These are phyloP conservation scores for Spinus olivaceus DNA, from an alignment of 2,797 vertebrate species.

Conservation along the genomic window DNA sequence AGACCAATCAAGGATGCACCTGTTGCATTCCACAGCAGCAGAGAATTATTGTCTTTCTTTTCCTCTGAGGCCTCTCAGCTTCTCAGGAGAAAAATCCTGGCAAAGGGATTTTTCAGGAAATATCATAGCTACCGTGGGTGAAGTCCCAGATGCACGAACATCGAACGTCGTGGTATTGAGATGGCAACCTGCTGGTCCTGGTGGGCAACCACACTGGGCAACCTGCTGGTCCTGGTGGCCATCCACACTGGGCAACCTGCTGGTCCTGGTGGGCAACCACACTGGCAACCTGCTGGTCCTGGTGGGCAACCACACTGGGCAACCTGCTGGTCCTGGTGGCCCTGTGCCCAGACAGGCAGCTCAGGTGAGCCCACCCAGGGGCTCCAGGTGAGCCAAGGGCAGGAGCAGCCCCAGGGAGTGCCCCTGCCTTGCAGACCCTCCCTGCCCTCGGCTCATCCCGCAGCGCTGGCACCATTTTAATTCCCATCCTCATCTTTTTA, in stretches of 20 bases:
- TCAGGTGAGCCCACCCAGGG: slow-evolving; percentile 80
- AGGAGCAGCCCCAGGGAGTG: rapidly evolving
- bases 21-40: too few species aligned
- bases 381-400: background rate
- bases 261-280: slow-evolving; percentile 89
- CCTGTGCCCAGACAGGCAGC: slow-evolving; percentile 95
- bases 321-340: slow-evolving; percentile 96
- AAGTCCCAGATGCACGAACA: background rate
- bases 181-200: slow-evolving; percentile 26
- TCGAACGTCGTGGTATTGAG: background rate
- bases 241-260: slow-evolving; percentile 85
- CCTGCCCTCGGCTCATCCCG: rapidly evolving
- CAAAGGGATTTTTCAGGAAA: too few species aligned
- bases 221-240: too few species aligned
- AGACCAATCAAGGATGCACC: too few species aligned
- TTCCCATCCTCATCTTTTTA: background rate
- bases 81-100: too few species aligned
- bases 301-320: slow-evolving; percentile 64
- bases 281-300: slow-evolving; percentile 92
- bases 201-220: too few species aligned
- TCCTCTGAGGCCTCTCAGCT: too few species aligned
- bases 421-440: rapidly evolving
- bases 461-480: rapidly evolving
- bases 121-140: background rate
- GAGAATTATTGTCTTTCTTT: too few species aligned